Conservation (phyloP, 2,888 invertebrate genomes). For the Drosophila sordidapex region DNA sequence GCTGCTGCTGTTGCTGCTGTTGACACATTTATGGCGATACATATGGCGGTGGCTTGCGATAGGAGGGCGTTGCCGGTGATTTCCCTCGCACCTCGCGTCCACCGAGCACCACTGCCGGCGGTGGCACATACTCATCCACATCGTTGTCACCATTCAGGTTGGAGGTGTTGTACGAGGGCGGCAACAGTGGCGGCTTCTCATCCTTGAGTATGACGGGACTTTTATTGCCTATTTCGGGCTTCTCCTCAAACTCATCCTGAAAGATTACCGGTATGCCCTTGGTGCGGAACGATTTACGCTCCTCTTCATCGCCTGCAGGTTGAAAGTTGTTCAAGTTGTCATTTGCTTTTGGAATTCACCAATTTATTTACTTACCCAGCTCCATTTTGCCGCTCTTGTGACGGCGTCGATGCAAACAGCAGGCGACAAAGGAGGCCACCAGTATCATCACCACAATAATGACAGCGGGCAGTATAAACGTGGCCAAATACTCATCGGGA, state of each 20-base stretch:
- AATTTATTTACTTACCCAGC: constrained; percentile 85
- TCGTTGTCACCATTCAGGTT: constrained; percentile 85
- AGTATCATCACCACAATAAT: constrained; percentile 95
- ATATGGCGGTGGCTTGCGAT: constrained; percentile 98
- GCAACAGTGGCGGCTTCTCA: constrained; percentile 96
- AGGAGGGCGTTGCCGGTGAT: constrained; percentile 94
- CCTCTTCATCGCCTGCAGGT: constrained; percentile 89
- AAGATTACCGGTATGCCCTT: constrained; percentile 97
- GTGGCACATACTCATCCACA: constrained; percentile 95
- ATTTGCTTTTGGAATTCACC: background rate
- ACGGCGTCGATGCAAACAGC: constrained; percentile 93
- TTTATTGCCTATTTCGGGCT: constrained; percentile 94
- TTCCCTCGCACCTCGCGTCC: constrained; percentile 90
- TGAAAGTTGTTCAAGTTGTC: too few relatives aligned
- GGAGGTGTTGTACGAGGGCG: constrained; percentile 87
- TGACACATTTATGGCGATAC: constrained; percentile 94
- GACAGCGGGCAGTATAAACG: constrained; percentile 94
- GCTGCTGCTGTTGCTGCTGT: constrained; percentile 18
- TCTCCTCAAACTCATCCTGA: constrained; percentile 97
- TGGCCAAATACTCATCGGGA: constrained; percentile 89
- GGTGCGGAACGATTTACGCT: constrained; percentile 92
- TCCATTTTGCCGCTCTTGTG: constrained; percentile 94
- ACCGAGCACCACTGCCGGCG: constrained; percentile 89
- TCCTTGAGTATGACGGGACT: constrained; percentile 97
- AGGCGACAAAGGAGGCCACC: constrained; percentile 94